Conservation (phyloP, 2,113 vertebrate species). For the Setophaga petechia region DNA sequence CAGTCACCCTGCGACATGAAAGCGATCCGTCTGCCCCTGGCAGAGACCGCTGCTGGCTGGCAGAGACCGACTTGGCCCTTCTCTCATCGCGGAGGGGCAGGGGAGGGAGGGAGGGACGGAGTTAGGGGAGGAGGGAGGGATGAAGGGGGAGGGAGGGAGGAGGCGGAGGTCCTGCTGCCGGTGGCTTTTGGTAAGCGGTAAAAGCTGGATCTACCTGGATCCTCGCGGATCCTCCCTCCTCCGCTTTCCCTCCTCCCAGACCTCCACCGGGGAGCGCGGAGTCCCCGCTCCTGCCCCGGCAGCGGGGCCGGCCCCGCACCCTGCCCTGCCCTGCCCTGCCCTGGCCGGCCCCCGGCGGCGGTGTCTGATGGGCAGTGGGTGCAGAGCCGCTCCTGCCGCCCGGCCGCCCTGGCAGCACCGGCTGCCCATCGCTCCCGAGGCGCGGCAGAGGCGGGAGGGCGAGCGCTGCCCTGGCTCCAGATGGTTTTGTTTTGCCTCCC, state of each 20-base stretch:
- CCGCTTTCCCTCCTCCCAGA: not conserved
- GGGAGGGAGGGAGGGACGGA: not conserved
- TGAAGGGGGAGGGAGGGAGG: not conserved
- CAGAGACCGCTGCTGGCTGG: conserved; percentile 19
- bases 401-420: not conserved
- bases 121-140: not conserved
- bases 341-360: not conserved
- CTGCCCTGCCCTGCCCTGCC: not conserved
- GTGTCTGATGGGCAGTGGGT: no score
- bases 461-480: not conserved
- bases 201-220: conserved; percentile 61
- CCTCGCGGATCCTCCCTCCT: conserved; percentile 23
- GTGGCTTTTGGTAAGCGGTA: conserved; percentile 36
- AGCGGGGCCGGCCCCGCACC: no score
- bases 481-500: not conserved
- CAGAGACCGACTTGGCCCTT: conserved; percentile 15
- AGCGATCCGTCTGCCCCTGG: conserved; percentile 20
- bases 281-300: not conserved
- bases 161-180: conserved; percentile 46
- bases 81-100: conserved; percentile 29
- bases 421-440: not conserved
- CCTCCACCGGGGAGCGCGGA: not conserved
- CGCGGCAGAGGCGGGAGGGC: no score
- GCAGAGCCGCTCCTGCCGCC: not conserved
- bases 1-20: conserved; percentile 1